Evolutionary conservation across 2,797 vertebrate genomes (phyloP).

Genomic region (Intellagama lesueurii): DNA sequence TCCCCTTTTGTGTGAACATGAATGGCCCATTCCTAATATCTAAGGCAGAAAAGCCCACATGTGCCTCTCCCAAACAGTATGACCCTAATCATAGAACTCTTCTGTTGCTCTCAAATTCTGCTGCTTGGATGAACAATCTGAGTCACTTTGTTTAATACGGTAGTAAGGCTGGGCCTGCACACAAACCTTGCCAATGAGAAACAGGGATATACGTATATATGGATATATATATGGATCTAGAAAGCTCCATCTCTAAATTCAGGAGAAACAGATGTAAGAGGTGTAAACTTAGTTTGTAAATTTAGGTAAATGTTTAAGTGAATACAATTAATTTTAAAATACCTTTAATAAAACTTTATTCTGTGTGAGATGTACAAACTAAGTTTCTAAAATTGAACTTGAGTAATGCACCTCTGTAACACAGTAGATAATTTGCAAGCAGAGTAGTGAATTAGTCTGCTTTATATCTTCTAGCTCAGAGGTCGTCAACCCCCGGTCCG

Average conservation of each 20-base stretch:
- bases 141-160: background rate
- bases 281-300: background rate
- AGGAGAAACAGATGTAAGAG: background rate
- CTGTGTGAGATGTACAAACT: background rate
- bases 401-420: too few species aligned
- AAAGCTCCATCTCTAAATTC: background rate
- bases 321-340: too few species aligned
- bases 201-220: background rate
- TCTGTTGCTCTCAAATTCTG: background rate
- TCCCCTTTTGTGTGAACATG: too few species aligned
- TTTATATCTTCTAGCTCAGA: too few species aligned
- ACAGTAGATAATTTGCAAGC: too few species aligned
- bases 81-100: background rate
- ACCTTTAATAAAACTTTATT: background rate
- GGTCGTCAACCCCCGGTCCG: too few species aligned
- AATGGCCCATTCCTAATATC: too few species aligned
- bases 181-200: background rate
- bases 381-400: background rate
- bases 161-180: background rate
- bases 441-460: too few species aligned
- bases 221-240: too few species aligned
- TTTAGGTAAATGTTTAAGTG: too few species aligned
- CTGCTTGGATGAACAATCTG: background rate
- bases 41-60: too few species aligned
- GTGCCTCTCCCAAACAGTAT: background rate